Evolutionary conservation across 2,888 invertebrate species (phyloP).

Genomic region (Myathropa florea): DNA sequence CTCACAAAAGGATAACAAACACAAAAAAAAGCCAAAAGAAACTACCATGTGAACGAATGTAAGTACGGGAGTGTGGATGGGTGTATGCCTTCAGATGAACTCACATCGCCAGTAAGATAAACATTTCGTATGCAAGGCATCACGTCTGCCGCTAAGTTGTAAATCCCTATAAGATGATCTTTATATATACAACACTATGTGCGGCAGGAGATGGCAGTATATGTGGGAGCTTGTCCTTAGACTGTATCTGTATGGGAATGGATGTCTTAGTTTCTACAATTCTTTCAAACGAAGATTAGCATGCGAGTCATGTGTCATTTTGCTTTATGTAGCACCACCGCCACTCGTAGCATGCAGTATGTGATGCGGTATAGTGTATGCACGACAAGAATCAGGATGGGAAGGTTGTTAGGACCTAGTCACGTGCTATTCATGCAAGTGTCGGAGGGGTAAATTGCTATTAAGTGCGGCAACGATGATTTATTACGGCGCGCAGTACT

Average conservation of each 20-base stretch:
- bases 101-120: conserved; percentile 56
- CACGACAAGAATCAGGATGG: conserved; percentile 55
- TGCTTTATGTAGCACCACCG: conserved; percentile 60
- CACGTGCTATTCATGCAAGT: conserved; percentile 67
- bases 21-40: conserved; percentile 26
- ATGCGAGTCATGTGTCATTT: conserved; percentile 69
- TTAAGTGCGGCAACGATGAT: conserved; percentile 59
- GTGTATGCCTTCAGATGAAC: too few species aligned
- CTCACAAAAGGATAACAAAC: conserved; percentile 34
- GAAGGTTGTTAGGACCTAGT: conserved; percentile 59
- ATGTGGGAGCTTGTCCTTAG: not conserved
- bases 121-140: conserved; percentile 67
- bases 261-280: conserved; percentile 50
- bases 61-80: too few species aligned
- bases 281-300: conserved; percentile 64
- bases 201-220: conserved; percentile 5
- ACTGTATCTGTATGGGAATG: not conserved
- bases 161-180: conserved; percentile 71
- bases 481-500: conserved; percentile 35
- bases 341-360: conserved; percentile 35
- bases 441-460: conserved; percentile 64
- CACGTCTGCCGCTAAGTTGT: conserved; percentile 70
- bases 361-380: conserved; percentile 38
- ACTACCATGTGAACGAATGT: conserved; percentile 22
- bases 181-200: conserved; percentile 48